Base-by-base conservation (phyloP, 1,140 invertebrate genomes). In the Drosophila kanapiae region DNA sequence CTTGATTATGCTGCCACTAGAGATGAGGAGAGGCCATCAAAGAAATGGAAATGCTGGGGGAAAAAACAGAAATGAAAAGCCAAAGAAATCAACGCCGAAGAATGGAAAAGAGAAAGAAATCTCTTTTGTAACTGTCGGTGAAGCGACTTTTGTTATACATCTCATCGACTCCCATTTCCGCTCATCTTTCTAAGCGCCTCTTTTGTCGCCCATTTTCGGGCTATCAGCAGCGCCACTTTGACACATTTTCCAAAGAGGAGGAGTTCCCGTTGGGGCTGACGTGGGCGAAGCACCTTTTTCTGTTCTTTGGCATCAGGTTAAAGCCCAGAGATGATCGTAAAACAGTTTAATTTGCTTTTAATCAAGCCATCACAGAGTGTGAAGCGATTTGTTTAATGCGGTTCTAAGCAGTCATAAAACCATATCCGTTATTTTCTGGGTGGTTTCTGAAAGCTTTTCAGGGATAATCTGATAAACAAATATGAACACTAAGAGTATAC, bases 101-200 rank as follows among this genome's bases (percentile, higher is more conserved):
- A 72, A 70, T 59, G 49, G 13, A 68, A 63, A 81, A 69, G 67
- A 70, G 67, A 84, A 82, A 58, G 60, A 65, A 77, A 45, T 51
- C 67, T 47, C 54, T 78, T 60, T 74, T 77, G 64, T 87, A 76
- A 79, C 63, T 71, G 64, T 49, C 77, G 63, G 63, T 51, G 48
- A 54, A 63, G 76, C 23, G 74, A 61, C 72, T 62, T 78, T 78
- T 70, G 65, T 71, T 71, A 68, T 54, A 68, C 13, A 70, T 70
- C 67, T 70, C 57, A 78, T 35, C 61, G 71, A 45, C 71, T 60
- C 57, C 75, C 74, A 84, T 87, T 90, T 87, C 84, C 84, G 84
- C 45, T 83, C 72, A 75, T 86, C 75, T 78, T 74, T 74, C 53
- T 47, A 76, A 79, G 84, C 84, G 84, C 80, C 80, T 75, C 84